Percentiles rank a stretch among this genome's conserved stretches.
phyloP scores from a whole-genome alignment of 2,113 vertebrate species.

The Cairina moschata region DNA sequence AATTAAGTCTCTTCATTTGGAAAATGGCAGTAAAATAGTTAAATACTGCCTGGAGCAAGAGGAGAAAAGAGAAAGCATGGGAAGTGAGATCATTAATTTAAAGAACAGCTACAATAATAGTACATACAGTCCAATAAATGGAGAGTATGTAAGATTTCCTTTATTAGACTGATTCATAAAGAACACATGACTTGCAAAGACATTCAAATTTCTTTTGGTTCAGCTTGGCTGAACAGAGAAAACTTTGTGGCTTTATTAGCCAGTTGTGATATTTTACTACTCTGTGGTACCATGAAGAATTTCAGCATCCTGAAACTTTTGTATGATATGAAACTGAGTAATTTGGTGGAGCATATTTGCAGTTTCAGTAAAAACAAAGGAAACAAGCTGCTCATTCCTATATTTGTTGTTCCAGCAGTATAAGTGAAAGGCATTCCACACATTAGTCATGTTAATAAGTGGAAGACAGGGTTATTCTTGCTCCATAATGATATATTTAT shows the following conservation, averaged over 20 bases:
- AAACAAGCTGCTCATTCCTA: neutral
- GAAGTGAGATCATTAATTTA: neutral
- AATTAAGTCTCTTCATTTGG: neutral
- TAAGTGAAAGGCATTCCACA: neutral
- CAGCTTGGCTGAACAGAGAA: neutral
- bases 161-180: neutral
- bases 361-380: neutral
- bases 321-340: neutral
- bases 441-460: neutral
- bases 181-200: neutral
- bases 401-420: neutral
- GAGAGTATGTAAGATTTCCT: neutral
- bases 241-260: neutral
- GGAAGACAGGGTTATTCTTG: neutral
- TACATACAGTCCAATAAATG: neutral
- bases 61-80: neutral
- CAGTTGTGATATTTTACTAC: neutral
- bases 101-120: neutral
- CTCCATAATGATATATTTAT: neutral
- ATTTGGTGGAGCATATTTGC: neutral
- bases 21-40: neutral
- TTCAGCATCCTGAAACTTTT: neutral
- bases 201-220: neutral
- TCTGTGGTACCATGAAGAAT: neutral
- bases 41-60: neutral